Evolutionary conservation across 2,797 vertebrate genomes (phyloP).

Genomic region (Rhinichthys osculus): DNA sequence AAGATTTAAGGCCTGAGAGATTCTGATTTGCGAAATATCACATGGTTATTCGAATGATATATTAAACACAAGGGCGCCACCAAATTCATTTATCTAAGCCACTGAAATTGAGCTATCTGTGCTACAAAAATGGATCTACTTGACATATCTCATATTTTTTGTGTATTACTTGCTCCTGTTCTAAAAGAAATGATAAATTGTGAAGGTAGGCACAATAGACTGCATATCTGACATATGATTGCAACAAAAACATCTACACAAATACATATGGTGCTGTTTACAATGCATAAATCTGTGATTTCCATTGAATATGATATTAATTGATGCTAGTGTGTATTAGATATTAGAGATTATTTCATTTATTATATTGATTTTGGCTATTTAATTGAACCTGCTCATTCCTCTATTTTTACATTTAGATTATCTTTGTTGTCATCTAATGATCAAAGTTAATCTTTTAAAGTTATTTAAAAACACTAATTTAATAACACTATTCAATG

Average conservation of each 20-base stretch:
- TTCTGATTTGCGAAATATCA: conserved; percentile 45
- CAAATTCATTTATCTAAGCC: conserved; percentile 51
- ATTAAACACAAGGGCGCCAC: conserved; percentile 35
- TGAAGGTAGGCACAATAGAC: neutral
- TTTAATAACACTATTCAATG: neutral
- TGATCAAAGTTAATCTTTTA: neutral
- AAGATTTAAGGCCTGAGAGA: conserved; percentile 47
- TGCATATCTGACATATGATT: neutral
- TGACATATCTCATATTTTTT: conserved; percentile 16
- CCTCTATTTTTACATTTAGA: neutral
- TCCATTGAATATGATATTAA: neutral
- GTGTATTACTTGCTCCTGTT: neutral
- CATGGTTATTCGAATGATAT: conserved; percentile 47
- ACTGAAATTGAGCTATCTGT: conserved; percentile 23
- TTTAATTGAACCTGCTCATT: neutral
- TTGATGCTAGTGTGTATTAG: neutral
- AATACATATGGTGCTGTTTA: neutral
- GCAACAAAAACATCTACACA: neutral
- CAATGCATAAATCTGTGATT: no score
- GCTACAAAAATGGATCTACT: conserved; percentile 34
- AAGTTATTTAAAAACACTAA: neutral
- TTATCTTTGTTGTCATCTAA: neutral
- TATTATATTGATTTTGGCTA: neutral
- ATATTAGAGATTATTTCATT: neutral
- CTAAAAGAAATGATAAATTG: neutral